Conservation (phyloP, 2,888 invertebrate genomes). For the Nephrotoma appendiculata region DNA sequence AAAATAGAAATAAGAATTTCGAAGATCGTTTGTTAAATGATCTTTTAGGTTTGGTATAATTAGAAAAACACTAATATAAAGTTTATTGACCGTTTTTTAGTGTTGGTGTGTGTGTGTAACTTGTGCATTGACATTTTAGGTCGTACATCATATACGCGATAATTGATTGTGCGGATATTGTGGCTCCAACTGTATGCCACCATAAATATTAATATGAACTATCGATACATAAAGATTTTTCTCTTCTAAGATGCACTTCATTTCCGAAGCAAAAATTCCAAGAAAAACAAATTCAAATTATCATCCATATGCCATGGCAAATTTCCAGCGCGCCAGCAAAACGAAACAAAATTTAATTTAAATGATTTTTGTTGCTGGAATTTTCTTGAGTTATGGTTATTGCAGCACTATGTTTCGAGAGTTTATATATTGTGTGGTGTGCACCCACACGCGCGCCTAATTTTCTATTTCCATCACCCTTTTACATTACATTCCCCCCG, state of each 20-base stretch:
- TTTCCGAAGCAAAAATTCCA: background rate
- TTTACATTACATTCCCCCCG: background rate
- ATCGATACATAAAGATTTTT: background rate
- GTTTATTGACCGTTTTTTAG: background rate
- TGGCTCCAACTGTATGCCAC: background rate
- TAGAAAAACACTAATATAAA: background rate
- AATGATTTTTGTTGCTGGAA: background rate
- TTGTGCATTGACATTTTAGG: background rate
- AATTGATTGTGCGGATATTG: background rate
- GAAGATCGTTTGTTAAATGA: background rate
- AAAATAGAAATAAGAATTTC: background rate
- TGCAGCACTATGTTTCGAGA: background rate
- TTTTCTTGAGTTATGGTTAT: background rate
- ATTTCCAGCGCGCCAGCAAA: background rate
- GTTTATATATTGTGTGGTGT: background rate
- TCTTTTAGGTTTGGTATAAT: background rate
- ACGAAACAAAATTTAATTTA: background rate
- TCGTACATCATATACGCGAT: background rate
- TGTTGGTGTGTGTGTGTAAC: background rate
- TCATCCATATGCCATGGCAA: background rate
- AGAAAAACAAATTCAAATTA: background rate
- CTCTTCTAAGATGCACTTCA: background rate
- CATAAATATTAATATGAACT: background rate
- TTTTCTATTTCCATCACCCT: background rate
- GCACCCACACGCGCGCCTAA: background rate